Evolutionary conservation across 2,797 vertebrate species (phyloP).

Genomic region (Peromyscus attwateri): DNA sequence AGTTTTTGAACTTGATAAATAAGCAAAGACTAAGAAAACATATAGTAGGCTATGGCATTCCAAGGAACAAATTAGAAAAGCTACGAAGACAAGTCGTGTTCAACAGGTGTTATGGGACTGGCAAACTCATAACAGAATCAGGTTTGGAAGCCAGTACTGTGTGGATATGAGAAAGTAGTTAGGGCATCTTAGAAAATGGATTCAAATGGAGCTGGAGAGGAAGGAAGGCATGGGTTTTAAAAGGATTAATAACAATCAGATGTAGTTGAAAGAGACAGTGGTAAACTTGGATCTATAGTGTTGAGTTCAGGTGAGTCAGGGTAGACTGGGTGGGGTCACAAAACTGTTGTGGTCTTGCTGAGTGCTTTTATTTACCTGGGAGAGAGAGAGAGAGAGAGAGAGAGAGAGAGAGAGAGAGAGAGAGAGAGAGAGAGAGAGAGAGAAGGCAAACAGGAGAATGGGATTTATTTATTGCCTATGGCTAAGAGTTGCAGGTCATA

Average conservation of each 20-base stretch:
- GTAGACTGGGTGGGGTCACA: too few species aligned
- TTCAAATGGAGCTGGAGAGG: constrained; percentile 42
- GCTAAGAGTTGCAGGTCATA: not conserved
- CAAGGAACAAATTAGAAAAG: constrained; percentile 2
- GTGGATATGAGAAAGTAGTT: constrained; percentile 29
- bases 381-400: not conserved
- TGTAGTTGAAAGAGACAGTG: not conserved
- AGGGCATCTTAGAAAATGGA: not conserved
- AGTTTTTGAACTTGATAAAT: not conserved
- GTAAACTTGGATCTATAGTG: not conserved
- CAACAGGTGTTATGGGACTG: constrained; percentile 63
- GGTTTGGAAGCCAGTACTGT: not conserved
- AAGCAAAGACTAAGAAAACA: constrained; percentile 50
- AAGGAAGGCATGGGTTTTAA: not conserved
- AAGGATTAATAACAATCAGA: constrained; percentile 8
- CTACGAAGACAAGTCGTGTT: constrained; percentile 46
- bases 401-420: not conserved
- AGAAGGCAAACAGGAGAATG: too few species aligned
- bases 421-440: not conserved
- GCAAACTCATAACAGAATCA: constrained; percentile 32
- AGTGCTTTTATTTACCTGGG: not conserved
- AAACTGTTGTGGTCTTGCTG: not conserved
- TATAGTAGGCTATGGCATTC: not conserved
- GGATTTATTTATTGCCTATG: not conserved
- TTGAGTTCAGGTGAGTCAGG: not conserved